Evolutionary conservation across 2,797 vertebrate species (phyloP).

Genomic region (Sebastes kiyomatsui): DNA sequence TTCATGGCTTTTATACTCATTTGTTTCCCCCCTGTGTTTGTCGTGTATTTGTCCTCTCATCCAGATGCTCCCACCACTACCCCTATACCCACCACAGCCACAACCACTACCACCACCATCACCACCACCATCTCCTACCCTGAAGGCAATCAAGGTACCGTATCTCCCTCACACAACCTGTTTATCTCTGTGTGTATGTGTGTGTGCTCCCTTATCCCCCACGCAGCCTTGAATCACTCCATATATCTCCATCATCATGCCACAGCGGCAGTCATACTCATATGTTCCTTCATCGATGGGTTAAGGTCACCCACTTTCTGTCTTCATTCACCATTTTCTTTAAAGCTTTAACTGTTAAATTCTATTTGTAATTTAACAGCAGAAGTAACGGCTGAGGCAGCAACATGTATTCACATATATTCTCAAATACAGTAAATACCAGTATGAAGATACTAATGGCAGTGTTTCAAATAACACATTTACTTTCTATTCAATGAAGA

Average conservation of each 20-base stretch:
- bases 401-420: background rate
- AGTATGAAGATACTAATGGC: background rate
- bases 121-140: constrained; percentile 87
- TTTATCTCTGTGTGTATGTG: constrained; percentile 9
- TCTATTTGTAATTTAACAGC: background rate
- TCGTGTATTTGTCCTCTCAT: constrained; percentile 90
- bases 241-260: constrained; percentile 36
- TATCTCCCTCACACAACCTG: constrained; percentile 50
- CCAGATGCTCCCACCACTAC: constrained; percentile 99
- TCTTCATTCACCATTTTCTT: background rate
- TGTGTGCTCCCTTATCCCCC: background rate
- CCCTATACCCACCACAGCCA: constrained; percentile 94
- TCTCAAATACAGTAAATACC: background rate
- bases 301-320: background rate
- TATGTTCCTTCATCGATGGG: background rate
- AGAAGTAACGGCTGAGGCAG: accelerated
- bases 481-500: background rate
- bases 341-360: background rate
- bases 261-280: background rate
- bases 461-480: background rate
- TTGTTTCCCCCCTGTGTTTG: constrained; percentile 75
- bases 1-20: constrained; percentile 72
- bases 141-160: constrained; percentile 87
- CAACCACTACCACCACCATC: constrained; percentile 86
- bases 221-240: constrained; percentile 4